A percentile compares a stretch with the other conserved stretches of the same genome.
Conservation (phyloP, 1,140 invertebrate genomes). For the Colletes latitarsis region DNA sequence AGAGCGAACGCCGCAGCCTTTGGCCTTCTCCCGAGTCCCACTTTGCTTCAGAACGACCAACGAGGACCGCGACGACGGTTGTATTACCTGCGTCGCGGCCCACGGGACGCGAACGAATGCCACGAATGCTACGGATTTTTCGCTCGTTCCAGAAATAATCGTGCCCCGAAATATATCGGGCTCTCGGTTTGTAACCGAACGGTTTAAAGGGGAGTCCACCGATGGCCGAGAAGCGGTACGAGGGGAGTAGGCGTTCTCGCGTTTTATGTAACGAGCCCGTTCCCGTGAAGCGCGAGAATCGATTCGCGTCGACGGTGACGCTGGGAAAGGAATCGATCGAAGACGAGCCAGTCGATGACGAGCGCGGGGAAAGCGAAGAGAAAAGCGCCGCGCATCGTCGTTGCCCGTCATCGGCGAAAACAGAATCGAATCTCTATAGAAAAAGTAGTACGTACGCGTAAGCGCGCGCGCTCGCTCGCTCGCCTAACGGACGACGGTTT, state of each 20-base stretch:
- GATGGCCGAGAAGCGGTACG: not conserved
- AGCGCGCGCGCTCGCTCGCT: too few relatives aligned
- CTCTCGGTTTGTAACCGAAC: constrained; percentile 10
- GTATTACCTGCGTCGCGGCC: not conserved
- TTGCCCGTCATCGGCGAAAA: too few relatives aligned
- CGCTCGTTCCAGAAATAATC: constrained; percentile 39
- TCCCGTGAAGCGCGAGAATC: not conserved
- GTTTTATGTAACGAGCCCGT: constrained; percentile 27
- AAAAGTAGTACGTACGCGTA: too few relatives aligned
- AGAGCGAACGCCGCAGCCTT: not conserved
- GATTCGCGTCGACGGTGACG: not conserved
- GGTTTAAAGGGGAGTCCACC: constrained; percentile 19
- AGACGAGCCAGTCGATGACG: constrained; percentile 22
- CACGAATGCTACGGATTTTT: constrained; percentile 31
- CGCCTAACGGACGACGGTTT: not conserved
- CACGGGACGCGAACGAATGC: constrained; percentile 4
- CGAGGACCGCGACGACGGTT: not conserved
- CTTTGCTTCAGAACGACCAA: constrained; percentile 10
- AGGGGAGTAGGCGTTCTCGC: constrained; percentile 11
- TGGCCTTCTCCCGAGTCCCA: constrained; percentile 44
- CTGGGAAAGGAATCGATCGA: constrained; percentile 18
- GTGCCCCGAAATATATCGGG: constrained; percentile 39
- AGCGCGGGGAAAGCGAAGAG: not conserved
- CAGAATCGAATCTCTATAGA: too few relatives aligned
- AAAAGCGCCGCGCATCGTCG: not conserved